These are phyloP conservation scores for Galerucella nymphaeae DNA, from an alignment of 2,888 invertebrate species.

Conservation along the genomic window DNA sequence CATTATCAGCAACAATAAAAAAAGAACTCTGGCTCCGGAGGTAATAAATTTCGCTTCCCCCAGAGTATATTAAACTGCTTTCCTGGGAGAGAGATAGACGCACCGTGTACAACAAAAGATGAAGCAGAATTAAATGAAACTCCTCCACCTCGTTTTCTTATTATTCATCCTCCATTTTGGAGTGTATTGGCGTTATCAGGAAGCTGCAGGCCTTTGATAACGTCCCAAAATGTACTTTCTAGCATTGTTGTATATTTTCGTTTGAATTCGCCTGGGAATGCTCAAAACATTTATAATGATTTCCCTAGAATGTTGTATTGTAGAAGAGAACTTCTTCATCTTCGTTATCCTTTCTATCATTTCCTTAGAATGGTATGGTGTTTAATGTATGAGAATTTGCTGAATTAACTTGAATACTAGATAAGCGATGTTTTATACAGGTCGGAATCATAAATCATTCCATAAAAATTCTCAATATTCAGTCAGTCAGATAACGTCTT, in stretches of 20 bases:
- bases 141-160: constrained; percentile 35
- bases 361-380: neutral
- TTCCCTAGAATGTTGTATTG: constrained; percentile 30
- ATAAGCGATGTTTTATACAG: neutral
- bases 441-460: neutral
- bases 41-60: constrained; percentile 31
- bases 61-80: constrained; percentile 24
- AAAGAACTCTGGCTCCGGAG: constrained; percentile 16
- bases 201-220: constrained; percentile 36
- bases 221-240: constrained; percentile 35
- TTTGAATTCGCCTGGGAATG: constrained; percentile 31
- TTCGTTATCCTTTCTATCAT: constrained; percentile 23
- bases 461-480: no score
- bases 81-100: constrained; percentile 20
- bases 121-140: constrained; percentile 31
- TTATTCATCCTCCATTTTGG: constrained; percentile 34
- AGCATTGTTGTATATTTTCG: constrained; percentile 37
- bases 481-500: no score
- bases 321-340: constrained; percentile 25
- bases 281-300: constrained; percentile 37
- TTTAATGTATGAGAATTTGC: constrained; percentile 3
- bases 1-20: constrained; percentile 24
- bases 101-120: constrained; percentile 31
- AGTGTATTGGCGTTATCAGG: constrained; percentile 35
- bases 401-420: neutral